Percentiles rank a stretch among this genome's conserved stretches.
These are phyloP conservation scores for Yponomeuta cagnagella DNA, from an alignment of 2,888 invertebrate species.

Conservation along the genomic window DNA sequence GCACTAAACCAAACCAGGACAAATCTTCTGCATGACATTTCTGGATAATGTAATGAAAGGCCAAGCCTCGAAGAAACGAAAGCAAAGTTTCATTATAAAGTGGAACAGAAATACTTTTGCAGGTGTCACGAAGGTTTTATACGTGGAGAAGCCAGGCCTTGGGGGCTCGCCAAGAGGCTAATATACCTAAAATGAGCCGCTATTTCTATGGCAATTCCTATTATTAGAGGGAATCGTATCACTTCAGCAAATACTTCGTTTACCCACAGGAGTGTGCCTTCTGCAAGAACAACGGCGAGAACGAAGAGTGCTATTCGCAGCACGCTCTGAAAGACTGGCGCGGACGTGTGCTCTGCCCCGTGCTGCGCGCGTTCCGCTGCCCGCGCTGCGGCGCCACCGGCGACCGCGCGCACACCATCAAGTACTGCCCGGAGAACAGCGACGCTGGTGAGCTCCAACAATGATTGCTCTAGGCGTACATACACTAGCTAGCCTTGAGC, in stretches of 20 bases:
- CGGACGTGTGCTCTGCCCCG: constrained; percentile 82
- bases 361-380: constrained; percentile 82
- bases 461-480: not conserved
- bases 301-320: constrained; percentile 76
- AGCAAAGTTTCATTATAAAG: no score
- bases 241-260: constrained; percentile 10
- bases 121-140: no score
- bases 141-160: no score
- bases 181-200: not conserved
- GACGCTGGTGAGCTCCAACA: constrained; percentile 32
- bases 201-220: not conserved
- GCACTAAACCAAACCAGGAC: not conserved
- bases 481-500: not conserved
- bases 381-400: constrained; percentile 83
- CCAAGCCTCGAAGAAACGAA: no score
- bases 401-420: constrained; percentile 81
- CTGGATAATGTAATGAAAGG: no score
- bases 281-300: constrained; percentile 86
- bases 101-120: no score
- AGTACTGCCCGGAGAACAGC: constrained; percentile 51
- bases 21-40: no score
- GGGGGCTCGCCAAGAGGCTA: no score
- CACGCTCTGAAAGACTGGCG: constrained; percentile 81
- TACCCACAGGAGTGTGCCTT: constrained; percentile 79
- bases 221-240: no score